Conservation (phyloP, 2,113 vertebrate genomes). For the Rhynchopsitta pachyrhyncha region DNA sequence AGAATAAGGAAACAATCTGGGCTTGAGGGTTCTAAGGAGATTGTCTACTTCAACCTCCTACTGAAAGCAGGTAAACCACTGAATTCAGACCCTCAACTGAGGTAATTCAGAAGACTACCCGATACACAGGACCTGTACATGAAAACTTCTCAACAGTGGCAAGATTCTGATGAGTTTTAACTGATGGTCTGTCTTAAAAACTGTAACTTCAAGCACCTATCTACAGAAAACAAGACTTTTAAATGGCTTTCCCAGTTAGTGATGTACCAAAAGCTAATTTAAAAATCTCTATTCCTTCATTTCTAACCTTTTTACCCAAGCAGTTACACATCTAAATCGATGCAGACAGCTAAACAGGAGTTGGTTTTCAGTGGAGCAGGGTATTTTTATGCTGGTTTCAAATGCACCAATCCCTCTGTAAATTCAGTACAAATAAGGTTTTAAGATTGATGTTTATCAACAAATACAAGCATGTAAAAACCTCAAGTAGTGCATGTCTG, state of each 20-base stretch:
- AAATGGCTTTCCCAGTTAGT: neutral
- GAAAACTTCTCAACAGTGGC: neutral
- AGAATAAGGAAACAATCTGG: neutral
- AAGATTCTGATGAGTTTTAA: neutral
- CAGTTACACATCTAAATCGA: neutral
- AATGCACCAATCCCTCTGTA: neutral
- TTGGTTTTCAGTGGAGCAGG: neutral
- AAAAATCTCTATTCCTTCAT: neutral
- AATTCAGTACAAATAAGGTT: neutral
- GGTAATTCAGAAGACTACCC: neutral
- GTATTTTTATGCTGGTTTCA: neutral
- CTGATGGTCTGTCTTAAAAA: neutral
- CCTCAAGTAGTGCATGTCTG: neutral
- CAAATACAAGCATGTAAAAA: neutral
- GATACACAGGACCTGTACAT: neutral
- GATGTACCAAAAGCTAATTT: neutral
- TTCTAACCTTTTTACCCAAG: neutral
- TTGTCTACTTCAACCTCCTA: neutral
- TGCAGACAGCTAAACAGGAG: neutral
- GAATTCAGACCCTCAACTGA: neutral
- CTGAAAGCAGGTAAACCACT: neutral
- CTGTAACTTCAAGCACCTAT: accelerated
- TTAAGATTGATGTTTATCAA: neutral
- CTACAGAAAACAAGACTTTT: neutral
- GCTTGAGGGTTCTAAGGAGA: neutral